Conservation (phyloP, 1,140 invertebrate genomes). For the Adoxophyes honmai region DNA sequence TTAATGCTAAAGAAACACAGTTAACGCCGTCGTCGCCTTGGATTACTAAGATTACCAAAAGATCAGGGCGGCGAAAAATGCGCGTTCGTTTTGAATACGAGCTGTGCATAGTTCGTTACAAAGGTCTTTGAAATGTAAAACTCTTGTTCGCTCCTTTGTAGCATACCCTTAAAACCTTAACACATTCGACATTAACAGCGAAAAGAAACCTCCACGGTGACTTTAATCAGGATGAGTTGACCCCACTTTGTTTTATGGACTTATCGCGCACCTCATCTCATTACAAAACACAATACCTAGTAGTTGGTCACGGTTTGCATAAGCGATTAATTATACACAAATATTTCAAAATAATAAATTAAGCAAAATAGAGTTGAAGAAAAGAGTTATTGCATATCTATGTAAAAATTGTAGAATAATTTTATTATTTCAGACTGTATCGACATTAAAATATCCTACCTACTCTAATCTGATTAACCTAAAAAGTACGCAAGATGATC, state of each 20-base stretch:
- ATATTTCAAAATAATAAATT: too few species aligned
- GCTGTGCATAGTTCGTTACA: conserved; percentile 29
- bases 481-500: too few species aligned
- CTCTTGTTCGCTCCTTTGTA: conserved; percentile 29
- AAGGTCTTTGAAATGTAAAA: conserved; percentile 41
- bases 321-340: too few species aligned
- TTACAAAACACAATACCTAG: too few species aligned
- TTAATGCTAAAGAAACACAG: conserved; percentile 7
- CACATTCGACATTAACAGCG: conserved; percentile 4
- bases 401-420: too few species aligned
- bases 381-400: too few species aligned
- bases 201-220: background rate
- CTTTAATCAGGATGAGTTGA: background rate
- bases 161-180: conserved; percentile 29
- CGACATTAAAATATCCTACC: too few species aligned
- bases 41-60: conserved; percentile 16
- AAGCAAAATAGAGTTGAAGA: too few species aligned
- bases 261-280: too few species aligned
- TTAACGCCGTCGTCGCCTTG: conserved; percentile 6
- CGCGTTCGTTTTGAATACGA: conserved; percentile 25
- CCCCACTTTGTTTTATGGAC: background rate
- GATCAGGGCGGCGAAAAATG: conserved; percentile 19
- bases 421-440: too few species aligned
- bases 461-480: too few species aligned
- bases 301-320: too few species aligned